Percentiles rank a stretch among this genome's conserved stretches.
Evolutionary conservation across 2,113 vertebrate genomes (phyloP).

Genomic region (Corythaixoides concolor): DNA sequence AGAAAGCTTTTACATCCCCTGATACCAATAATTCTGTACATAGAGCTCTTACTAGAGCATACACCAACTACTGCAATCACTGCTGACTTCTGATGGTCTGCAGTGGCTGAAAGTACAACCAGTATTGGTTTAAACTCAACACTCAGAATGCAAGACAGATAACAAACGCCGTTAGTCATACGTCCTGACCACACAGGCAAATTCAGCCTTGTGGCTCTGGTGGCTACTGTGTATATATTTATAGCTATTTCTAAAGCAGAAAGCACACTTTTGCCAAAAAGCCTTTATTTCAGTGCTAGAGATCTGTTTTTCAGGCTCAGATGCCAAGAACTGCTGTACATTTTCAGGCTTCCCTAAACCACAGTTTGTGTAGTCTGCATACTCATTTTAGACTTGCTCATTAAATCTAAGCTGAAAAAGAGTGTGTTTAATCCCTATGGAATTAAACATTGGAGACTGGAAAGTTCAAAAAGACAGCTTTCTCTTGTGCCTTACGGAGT

Average conservation of each 20-base stretch:
- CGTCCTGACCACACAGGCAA: neutral
- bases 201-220: neutral
- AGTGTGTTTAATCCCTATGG: neutral
- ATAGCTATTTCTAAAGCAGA: neutral
- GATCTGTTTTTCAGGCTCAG: neutral
- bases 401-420: neutral
- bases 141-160: neutral
- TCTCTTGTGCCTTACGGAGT: neutral
- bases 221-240: neutral
- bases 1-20: neutral
- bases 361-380: neutral
- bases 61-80: rapidly evolving
- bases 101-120: neutral
- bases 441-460: no score
- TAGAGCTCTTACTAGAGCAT: neutral
- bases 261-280: neutral
- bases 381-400: neutral
- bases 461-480: neutral
- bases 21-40: neutral
- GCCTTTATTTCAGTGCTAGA: neutral
- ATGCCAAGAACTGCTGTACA: neutral
- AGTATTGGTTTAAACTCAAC: neutral
- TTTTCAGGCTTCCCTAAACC: neutral
- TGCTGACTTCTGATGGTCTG: neutral
- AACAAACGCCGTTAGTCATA: neutral